Evolutionary conservation across 2,113 vertebrate species (phyloP).

Genomic region (Brienomyrus brachyistius): DNA sequence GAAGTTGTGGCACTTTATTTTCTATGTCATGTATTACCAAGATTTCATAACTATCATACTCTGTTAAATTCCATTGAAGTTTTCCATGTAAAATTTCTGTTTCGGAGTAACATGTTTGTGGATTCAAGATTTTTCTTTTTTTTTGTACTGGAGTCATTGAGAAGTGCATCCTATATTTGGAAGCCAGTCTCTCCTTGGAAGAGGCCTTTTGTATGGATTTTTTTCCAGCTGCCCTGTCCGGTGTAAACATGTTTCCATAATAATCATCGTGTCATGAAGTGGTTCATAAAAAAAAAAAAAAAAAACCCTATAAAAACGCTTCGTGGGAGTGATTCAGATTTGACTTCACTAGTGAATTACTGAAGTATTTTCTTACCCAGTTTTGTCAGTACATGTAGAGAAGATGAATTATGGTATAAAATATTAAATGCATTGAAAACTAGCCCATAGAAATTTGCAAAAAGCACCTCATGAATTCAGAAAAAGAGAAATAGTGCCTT

Average conservation of each 20-base stretch:
- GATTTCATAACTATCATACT: neutral
- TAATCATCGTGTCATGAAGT: neutral
- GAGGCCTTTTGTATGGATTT: neutral
- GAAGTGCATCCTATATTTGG: neutral
- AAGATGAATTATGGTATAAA: neutral
- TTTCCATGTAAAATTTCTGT: neutral
- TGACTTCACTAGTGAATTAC: neutral
- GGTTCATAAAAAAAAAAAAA: neutral
- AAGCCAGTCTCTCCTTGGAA: neutral
- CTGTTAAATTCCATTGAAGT: neutral
- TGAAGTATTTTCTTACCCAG: neutral
- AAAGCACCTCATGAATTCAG: neutral
- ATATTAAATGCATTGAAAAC: neutral
- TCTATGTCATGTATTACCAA: neutral
- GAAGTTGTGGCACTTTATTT: conserved; percentile 24
- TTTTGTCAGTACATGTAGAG: neutral
- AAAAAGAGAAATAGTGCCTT: conserved; percentile 16
- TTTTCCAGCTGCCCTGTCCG: neutral
- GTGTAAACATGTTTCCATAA: neutral
- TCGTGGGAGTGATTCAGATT: neutral
- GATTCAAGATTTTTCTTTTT: neutral
- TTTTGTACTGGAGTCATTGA: neutral
- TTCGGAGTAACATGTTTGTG: neutral
- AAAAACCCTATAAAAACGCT: neutral
- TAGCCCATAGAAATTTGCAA: neutral